Base-by-base conservation (phyloP, 2,888 invertebrate genomes). In the Furcula furcula region DNA sequence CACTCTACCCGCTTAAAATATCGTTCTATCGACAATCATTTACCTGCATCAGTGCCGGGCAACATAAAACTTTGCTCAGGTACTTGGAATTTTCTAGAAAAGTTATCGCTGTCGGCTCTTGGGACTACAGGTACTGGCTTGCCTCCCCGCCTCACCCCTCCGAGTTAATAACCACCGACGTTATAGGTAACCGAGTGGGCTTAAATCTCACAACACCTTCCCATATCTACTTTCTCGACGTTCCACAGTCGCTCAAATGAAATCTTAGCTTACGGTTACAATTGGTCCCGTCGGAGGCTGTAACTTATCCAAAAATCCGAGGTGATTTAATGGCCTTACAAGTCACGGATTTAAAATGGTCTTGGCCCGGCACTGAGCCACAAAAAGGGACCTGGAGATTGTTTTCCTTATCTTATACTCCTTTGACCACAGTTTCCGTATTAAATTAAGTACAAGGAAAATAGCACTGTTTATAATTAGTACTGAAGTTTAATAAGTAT, bases 301-400 rank as follows among this genome's bases (percentile, higher is more conserved):
- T 70, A 75, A 74, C 58, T 70, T 75, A 69, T 66, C 65, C 59
- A 68, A 74, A 76, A 76, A 75, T 72, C 69, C 72, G 47, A 61
- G 51, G 65, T 74, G 71, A 76, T 76, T 76, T 75, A 76, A 74
- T 65, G 60, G 50, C 26, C 48, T 51, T 60, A 59, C 54, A 59
- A 68, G 54, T 53, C 49, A 49, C 34, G 46, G 55, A 56, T 55
- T 67, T 66, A 61, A 64, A 67, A 55, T 47, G 62, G 65, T 64
- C 57, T 51, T 39, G 30, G 46, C 47, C n/a, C 36, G 49, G 40
- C 37, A 46, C 46, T 54, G 41, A 43, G 46, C 33, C 34, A 21
- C 33, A 37, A 49, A 51, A 42, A 46, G 46, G 34, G 44, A 47
- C 57, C 45, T 37, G 16, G 49, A 59, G 58, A 58, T 64, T 67